phyloP scores from a whole-genome alignment of 2,113 vertebrate species.

The Axis porcinus region DNA sequence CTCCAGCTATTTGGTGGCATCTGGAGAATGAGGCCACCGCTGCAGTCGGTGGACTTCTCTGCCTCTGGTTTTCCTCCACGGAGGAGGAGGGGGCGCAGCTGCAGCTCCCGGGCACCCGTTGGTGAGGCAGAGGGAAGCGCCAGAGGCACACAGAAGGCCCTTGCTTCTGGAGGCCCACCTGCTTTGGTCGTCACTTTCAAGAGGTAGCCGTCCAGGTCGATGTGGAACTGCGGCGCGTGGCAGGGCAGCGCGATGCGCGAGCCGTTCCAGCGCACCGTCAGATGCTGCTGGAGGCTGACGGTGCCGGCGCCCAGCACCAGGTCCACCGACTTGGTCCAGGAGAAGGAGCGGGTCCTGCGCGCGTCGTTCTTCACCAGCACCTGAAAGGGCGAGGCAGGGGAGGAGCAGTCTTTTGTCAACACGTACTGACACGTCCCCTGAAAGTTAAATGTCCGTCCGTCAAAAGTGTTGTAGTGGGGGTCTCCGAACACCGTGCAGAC shows the following conservation, averaged over 20 bases:
- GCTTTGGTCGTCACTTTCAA: conserved; percentile 94
- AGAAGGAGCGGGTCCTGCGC: conserved; percentile 94
- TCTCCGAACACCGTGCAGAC: conserved; percentile 99
- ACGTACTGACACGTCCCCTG: conserved; percentile 99
- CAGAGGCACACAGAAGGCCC: neutral
- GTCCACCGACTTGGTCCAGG: conserved; percentile 98
- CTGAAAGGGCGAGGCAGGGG: conserved; percentile 90
- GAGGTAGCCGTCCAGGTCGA: conserved; percentile 96
- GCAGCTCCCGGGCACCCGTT: fast-evolving
- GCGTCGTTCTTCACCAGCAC: conserved; percentile 98
- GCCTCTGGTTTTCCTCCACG: fast-evolving
- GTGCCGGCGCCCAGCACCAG: conserved; percentile 85
- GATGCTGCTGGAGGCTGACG: conserved; percentile 95
- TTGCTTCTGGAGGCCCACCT: conserved; percentile 78
- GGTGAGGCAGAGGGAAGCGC: neutral
- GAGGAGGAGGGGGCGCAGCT: neutral
- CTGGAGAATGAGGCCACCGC: neutral
- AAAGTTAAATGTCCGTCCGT: conserved; percentile 99
- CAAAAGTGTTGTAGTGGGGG: conserved; percentile 99
- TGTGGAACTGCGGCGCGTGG: conserved; percentile 88
- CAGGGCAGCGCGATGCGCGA: conserved; percentile 93
- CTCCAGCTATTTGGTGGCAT: neutral
- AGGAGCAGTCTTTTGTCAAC: conserved; percentile 93
- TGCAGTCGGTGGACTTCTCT: too few relatives aligned
- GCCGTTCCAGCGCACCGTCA: conserved; percentile 94